Evolutionary conservation across 1,140 invertebrate genomes (phyloP), one percentile per base, ranked within the genome.

Genomic region (Sitobion miscanthi): DNA sequence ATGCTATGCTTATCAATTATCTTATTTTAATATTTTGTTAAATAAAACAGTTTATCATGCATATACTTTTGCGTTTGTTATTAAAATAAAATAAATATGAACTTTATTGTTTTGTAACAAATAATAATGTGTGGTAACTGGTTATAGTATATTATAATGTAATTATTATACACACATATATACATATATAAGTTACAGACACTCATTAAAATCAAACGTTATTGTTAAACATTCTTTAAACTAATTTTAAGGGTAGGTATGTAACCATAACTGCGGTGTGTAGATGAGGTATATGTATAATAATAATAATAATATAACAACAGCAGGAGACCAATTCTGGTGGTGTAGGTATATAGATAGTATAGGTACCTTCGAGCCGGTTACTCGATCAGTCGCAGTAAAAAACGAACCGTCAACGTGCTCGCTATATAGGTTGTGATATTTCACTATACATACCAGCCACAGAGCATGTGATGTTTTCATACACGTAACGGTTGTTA

Each of bases 331-430:
- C 25, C 38, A 38, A 69, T 47, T 62, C 54, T 90, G 42, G 54
- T 47, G 89, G 87, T 88, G 23, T 42, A 47, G 30, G 86, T 87
- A 87, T n/a, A 38, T 54, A 54, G 52, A 38, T 88, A 17, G 45
- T 88, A n/a, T 11, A 62, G 35, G 54, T 57, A n/a, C 49, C 23
- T 35, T n/a, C 35, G n/a, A 52, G 90, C 35, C 35, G 35, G 88
- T 89, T 89, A 54, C 69, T 35, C 47, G 47, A 86, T 54, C 49
- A 42, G 91, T 49, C 47, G n/a, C 91, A 92, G 91, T 93, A 93
- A 93, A 93, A 93, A 86, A 83, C 82, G 49, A 85, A 93, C 82
- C 82, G 91, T 25, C 91, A 93, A 54, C 47, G 82, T 23, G 91
- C 2, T 57, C 47, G 35, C 21, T 38, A 25, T 9, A 89, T 25